Evolutionary conservation across 2,888 invertebrate genomes (phyloP).

Genomic region (Desoria tigrina): DNA sequence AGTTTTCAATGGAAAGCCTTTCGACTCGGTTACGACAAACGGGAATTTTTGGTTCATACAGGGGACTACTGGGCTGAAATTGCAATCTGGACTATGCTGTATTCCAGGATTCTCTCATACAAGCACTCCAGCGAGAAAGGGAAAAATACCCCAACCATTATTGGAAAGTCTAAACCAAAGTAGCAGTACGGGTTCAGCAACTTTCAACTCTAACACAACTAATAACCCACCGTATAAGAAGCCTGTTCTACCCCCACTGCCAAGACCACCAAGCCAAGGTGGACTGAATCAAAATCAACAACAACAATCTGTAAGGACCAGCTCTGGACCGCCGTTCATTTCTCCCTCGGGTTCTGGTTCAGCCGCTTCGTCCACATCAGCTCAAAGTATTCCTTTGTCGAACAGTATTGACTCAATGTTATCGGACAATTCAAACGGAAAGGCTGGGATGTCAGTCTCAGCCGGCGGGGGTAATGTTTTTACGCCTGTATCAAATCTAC

Average conservation of each 20-base stretch:
- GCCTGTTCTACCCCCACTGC: constrained; percentile 48
- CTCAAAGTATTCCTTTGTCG: constrained; percentile 38
- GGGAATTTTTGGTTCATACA: constrained; percentile 48
- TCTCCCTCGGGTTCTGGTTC: constrained; percentile 35
- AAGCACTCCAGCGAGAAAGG: constrained; percentile 73
- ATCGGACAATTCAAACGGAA: constrained; percentile 29
- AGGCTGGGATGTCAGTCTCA: constrained; percentile 19
- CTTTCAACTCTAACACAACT: constrained; percentile 18
- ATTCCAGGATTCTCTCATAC: constrained; percentile 80
- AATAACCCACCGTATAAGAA: constrained; percentile 28
- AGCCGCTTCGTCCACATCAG: constrained; percentile 19
- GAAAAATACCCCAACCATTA: constrained; percentile 74
- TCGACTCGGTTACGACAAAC: constrained; percentile 20
- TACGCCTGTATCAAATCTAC: constrained; percentile 42
- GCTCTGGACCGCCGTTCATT: constrained; percentile 52
- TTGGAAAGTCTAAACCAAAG: constrained; percentile 58
- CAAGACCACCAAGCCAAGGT: constrained; percentile 42
- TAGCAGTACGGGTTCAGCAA: constrained; percentile 26
- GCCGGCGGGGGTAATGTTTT: constrained; percentile 42
- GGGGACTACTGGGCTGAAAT: constrained; percentile 59
- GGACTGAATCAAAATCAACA: constrained; percentile 28
- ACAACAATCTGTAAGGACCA: constrained; percentile 43
- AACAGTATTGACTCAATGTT: constrained; percentile 52
- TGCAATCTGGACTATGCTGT: constrained; percentile 75
- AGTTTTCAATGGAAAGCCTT: background rate